Evolutionary conservation across 2,888 invertebrate genomes (phyloP).

Genomic region (Hylaea fasciaria): DNA sequence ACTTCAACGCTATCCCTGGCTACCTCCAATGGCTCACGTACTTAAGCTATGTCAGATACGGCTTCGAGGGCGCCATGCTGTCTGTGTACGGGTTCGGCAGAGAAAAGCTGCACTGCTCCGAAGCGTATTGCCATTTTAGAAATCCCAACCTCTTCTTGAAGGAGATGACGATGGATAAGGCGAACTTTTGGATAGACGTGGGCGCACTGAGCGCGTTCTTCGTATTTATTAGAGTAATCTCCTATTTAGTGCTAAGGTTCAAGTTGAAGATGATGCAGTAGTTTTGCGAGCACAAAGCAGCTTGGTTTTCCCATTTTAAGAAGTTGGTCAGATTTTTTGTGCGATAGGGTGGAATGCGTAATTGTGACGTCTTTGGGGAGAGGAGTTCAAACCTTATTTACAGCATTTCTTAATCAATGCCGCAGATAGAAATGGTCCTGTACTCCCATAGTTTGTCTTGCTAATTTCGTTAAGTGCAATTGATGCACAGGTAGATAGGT

Average conservation of each 20-base stretch:
- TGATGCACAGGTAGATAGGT: too few relatives aligned
- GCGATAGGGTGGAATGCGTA: constrained; percentile 2
- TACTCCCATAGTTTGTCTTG: too few relatives aligned
- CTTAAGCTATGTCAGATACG: constrained; percentile 94
- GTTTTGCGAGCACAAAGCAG: constrained; percentile 55
- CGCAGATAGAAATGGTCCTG: too few relatives aligned
- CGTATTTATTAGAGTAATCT: constrained; percentile 90
- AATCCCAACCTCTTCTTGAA: constrained; percentile 93
- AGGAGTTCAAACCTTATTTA: neutral
- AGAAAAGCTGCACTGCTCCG: constrained; percentile 91
- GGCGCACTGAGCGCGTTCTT: constrained; percentile 93
- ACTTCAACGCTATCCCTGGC: constrained; percentile 94
- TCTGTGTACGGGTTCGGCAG: constrained; percentile 95
- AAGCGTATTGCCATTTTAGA: constrained; percentile 93
- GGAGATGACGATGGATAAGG: constrained; percentile 92
- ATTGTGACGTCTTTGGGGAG: constrained; percentile 12
- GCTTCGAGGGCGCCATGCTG: constrained; percentile 96
- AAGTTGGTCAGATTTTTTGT: constrained; percentile 38
- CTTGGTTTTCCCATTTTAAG: constrained; percentile 43
- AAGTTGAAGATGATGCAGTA: constrained; percentile 87
- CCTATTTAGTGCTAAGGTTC: constrained; percentile 93
- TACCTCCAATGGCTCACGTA: constrained; percentile 96
- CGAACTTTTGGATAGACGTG: constrained; percentile 93
- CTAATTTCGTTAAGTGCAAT: too few relatives aligned
- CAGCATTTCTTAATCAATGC: too few relatives aligned